phyloP scores from a whole-genome alignment of 2,113 vertebrate genomes.

The Edolisoma coerulescens region DNA sequence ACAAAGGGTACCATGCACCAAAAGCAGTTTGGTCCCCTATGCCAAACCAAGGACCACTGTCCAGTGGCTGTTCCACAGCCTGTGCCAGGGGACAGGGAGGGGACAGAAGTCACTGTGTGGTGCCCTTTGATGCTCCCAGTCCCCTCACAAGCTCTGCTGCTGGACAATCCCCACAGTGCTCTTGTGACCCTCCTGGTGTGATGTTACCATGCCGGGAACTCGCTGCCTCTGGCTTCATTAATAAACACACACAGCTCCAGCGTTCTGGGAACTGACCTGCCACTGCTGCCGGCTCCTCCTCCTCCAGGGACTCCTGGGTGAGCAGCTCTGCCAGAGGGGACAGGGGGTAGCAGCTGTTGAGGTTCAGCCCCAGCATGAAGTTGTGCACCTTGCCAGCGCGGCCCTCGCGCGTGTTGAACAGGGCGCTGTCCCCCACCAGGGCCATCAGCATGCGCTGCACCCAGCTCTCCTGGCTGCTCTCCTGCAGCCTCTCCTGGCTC shows the following conservation, averaged over 20 bases:
- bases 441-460: conserved; percentile 91
- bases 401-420: conserved; percentile 95
- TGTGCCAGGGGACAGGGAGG: neutral
- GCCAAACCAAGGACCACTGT: neutral
- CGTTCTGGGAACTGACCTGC: conserved; percentile 69
- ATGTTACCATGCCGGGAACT: fast-evolving
- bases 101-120: neutral
- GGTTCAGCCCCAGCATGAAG: conserved; percentile 96
- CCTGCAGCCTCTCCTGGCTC: conserved; percentile 65
- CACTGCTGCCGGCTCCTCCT: conserved; percentile 83
- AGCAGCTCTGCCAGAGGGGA: conserved; percentile 72
- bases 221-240: fast-evolving
- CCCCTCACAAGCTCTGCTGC: neutral
- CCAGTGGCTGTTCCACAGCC: neutral
- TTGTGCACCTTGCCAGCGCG: conserved; percentile 97
- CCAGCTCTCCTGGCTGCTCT: conserved; percentile 86
- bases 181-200: fast-evolving
- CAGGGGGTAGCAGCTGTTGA: conserved; percentile 83
- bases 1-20: neutral
- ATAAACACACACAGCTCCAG: fast-evolving
- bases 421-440: conserved; percentile 83
- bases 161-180: neutral
- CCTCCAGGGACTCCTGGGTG: conserved; percentile 67
- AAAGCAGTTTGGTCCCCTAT: neutral
- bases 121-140: neutral